These are phyloP conservation scores for roundworm (Caenorhabditis elegans) DNA, from an alignment of 1,140 invertebrate genomes.

Conservation along the genomic window DNA sequence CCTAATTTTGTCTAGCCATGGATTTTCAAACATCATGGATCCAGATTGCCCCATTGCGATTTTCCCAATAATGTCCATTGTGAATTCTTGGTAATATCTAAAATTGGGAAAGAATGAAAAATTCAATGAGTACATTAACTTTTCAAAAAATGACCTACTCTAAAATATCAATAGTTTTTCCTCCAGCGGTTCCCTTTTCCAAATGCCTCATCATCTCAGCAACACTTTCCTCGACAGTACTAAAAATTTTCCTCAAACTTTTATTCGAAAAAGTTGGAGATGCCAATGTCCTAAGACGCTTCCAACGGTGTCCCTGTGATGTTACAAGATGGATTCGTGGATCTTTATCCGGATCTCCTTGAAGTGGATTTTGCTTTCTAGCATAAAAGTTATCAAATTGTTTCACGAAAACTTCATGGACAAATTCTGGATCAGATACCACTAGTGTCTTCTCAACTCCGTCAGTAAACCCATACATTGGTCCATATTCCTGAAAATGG, in stretches of 20 bases:
- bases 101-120: too few species aligned
- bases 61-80: conserved; percentile 36
- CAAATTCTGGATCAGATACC: not conserved
- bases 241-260: conserved; percentile 5
- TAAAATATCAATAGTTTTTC: conserved; percentile 13
- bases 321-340: conserved; percentile 12
- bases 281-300: conserved; percentile 14
- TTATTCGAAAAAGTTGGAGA: conserved; percentile 28
- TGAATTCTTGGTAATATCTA: conserved; percentile 42
- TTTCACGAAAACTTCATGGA: conserved; percentile 29
- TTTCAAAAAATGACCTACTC: not conserved
- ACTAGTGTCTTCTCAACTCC: not conserved
- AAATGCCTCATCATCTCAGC: conserved; percentile 18
- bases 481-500: too few species aligned
- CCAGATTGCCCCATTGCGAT: conserved; percentile 42
- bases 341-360: conserved; percentile 36
- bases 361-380: not conserved
- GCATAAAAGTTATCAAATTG: conserved; percentile 31
- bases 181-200: not conserved
- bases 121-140: too few species aligned
- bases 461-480: conserved; percentile 1
- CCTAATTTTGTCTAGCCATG: too few species aligned
- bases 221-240: conserved; percentile 27
- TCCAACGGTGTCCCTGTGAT: conserved; percentile 37
- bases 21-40: conserved; percentile 40